A percentile compares a stretch with the other conserved stretches of the same genome.
Evolutionary conservation across 1,140 invertebrate species (phyloP).

Genomic region (Lysiphlebus fabarum): DNA sequence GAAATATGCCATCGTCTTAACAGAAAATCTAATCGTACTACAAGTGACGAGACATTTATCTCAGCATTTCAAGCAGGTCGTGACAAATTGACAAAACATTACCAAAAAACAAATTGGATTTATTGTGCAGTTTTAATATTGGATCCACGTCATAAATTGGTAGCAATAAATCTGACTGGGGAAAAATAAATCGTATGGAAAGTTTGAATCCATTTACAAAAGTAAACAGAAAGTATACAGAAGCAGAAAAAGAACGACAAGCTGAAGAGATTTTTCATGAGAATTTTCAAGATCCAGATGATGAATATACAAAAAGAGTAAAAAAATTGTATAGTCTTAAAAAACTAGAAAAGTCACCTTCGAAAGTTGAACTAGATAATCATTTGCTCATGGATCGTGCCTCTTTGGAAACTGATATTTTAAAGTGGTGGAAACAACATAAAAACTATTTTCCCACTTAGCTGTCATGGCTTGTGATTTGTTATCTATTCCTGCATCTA

Average conservation of each 20-base stretch:
- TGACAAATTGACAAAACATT: slow-evolving; percentile 22
- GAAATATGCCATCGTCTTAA: slow-evolving; percentile 33
- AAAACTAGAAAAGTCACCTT: not conserved
- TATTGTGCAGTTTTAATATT: slow-evolving; percentile 23
- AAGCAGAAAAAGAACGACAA: not conserved
- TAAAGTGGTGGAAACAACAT: slow-evolving; percentile 33
- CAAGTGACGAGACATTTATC: slow-evolving; percentile 6
- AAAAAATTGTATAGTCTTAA: not conserved
- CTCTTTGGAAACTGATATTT: slow-evolving; percentile 19
- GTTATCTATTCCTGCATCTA: slow-evolving; percentile 39
- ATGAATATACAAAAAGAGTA: slow-evolving; percentile 8
- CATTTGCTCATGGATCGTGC: slow-evolving; percentile 7
- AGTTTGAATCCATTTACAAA: slow-evolving; percentile 18
- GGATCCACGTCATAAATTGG: slow-evolving; percentile 25
- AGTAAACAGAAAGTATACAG: slow-evolving; percentile 12
- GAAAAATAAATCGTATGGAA: slow-evolving; percentile 11
- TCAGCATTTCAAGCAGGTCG: slow-evolving; percentile 14
- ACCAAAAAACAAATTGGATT: slow-evolving; percentile 26
- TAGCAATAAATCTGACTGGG: slow-evolving; percentile 16
- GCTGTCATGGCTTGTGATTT: slow-evolving; percentile 44
- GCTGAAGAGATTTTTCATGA: not conserved
- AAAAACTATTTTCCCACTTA: slow-evolving; percentile 37
- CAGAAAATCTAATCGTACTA: slow-evolving; percentile 32
- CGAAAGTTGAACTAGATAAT: slow-evolving; percentile 9
- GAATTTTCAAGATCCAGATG: not conserved